phyloP scores from a whole-genome alignment of 2,113 vertebrate genomes.

The Mola mola region DNA sequence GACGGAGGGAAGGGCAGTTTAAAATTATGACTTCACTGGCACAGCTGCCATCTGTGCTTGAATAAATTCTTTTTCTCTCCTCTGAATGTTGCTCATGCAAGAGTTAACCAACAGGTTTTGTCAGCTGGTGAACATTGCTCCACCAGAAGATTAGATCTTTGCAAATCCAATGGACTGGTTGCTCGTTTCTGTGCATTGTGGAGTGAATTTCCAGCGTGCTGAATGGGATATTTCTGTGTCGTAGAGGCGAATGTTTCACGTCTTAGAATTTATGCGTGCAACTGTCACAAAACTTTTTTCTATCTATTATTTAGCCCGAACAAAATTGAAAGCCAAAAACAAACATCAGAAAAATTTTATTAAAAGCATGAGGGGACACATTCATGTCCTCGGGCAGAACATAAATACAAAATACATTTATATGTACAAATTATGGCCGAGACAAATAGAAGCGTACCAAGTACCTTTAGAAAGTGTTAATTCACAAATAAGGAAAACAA shows the following conservation, averaged over 20 bases:
- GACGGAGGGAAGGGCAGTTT: neutral
- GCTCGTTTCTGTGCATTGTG: neutral
- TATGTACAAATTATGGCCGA: constrained; percentile 78
- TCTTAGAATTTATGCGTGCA: too few relatives aligned
- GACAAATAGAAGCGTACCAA: constrained; percentile 65
- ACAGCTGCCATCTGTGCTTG: too few relatives aligned
- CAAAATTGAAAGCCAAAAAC: neutral
- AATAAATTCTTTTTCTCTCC: neutral
- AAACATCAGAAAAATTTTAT: constrained; percentile 78
- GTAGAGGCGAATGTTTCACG: too few relatives aligned
- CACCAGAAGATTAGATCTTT: constrained; percentile 26
- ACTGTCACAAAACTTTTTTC: too few relatives aligned
- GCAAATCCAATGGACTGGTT: constrained; percentile 20
- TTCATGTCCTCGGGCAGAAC: constrained; percentile 71
- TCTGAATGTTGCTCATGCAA: constrained; percentile 19
- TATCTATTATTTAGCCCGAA: neutral
- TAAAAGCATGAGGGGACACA: constrained; percentile 77
- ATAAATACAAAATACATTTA: constrained; percentile 83
- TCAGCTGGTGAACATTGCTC: constrained; percentile 22
- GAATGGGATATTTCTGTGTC: too few relatives aligned
- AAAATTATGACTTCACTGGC: neutral
- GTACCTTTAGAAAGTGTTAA: constrained; percentile 50
- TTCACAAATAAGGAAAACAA: constrained; percentile 55
- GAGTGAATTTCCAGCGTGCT: too few relatives aligned
- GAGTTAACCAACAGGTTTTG: neutral